Base-by-base conservation (phyloP, 2,888 invertebrate genomes). In the Melanargia galathea region DNA sequence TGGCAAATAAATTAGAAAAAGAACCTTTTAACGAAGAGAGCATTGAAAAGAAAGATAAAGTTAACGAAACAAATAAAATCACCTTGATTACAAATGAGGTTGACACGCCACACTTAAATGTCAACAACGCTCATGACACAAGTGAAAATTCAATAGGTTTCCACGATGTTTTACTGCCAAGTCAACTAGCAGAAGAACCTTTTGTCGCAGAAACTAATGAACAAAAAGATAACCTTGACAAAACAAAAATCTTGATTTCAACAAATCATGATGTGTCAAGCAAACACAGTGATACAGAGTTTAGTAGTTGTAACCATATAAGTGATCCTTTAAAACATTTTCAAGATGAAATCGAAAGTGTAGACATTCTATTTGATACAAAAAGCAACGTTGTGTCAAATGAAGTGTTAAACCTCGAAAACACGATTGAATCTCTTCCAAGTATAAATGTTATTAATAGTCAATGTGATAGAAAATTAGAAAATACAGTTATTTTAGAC, bases 401-500 rank as follows among this genome's bases (percentile, higher is more conserved):
- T 20, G 30, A 16, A n/a, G 13, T 18, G 24, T 11, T 43, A 33
- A 61, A 40, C 55, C 57, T 40, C 54, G 62, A 64, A 60, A 48
- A 62, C 33, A 40, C 26, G 24, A 46, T 8, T 43, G 58, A 63
- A 45, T 60, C 48, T 64, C 51, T 60, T 48, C 40, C 45, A 64
- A 18, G 59, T 60, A 49, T 18, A 59, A 56, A 51, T 55, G 26
- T 35, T 63, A 51, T 55, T 59, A 33, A 55, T 64, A 62, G 38
- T 59, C n/a, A 30, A 54, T 49, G 30, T 65, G 18, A 59, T 61
- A 46, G 40, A 38, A 33, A 56, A 45, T 57, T 66, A 58, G 65
- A 64, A 63, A 60, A 66, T 38, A 63, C 52, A 24, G 49, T 64
- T 46, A 40, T 38, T 52, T 20, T 46, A 43, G 38, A 45, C n/a